Percentiles rank a stretch among this genome's conserved stretches.
phyloP scores from a whole-genome alignment of 2,888 invertebrate genomes.

The Amblyjoppa proteus region DNA sequence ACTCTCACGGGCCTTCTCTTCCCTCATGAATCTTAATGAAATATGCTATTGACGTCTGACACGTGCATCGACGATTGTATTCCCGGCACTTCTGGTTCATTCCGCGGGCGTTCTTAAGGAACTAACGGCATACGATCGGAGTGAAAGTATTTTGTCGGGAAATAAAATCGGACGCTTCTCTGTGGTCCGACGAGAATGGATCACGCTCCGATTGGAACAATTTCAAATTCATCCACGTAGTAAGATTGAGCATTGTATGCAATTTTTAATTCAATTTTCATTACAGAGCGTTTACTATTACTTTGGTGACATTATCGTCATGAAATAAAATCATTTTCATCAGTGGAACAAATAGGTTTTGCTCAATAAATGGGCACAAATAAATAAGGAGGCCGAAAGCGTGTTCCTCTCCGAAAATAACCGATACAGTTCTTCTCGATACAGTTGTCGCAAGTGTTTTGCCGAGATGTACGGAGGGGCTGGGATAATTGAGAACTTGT shows the following conservation, averaged over 20 bases:
- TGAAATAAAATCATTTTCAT: neutral
- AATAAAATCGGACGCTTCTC: too few relatives aligned
- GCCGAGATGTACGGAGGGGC: neutral
- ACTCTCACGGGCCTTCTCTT: conserved; percentile 1
- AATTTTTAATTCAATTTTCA: too few relatives aligned
- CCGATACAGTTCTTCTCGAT: neutral
- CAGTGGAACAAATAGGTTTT: neutral
- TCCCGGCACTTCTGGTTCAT: neutral
- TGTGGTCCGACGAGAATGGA: neutral
- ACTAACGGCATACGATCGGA: neutral
- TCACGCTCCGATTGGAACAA: too few relatives aligned
- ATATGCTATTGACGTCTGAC: conserved; percentile 23
- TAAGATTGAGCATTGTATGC: too few relatives aligned
- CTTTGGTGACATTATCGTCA: neutral
- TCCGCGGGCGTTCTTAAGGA: neutral
- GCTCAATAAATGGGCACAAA: too few relatives aligned
- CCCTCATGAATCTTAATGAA: conserved; percentile 64
- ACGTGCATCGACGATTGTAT: conserved; percentile 35
- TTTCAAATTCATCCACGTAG: too few relatives aligned
- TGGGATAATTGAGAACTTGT: neutral
- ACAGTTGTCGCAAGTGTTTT: neutral
- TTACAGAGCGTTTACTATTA: too few relatives aligned
- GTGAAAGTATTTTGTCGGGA: neutral
- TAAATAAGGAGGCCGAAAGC: too few relatives aligned
- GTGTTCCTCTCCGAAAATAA: neutral